Base-by-base conservation (phyloP, 2,113 vertebrate genomes). In the Peromyscus maniculatus region DNA sequence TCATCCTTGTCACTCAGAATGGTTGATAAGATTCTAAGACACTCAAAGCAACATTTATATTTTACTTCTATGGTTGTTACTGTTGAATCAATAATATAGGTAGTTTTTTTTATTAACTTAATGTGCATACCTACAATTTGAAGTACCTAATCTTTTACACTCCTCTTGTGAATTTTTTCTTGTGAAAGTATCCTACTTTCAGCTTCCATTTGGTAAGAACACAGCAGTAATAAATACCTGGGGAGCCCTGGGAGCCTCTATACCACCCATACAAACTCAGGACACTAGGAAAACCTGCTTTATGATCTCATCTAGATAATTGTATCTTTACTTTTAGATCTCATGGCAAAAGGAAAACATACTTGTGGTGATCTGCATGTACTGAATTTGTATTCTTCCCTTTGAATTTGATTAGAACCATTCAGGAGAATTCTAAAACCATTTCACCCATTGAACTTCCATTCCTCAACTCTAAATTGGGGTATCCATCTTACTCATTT, bases 51-150 rank as follows among this genome's bases (percentile, higher is more conserved):
- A 91, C 69, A 62, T 19, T 71, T 12, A 67, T 66, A 97, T 98
- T 97, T 98, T 96, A 97, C 74, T 98, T 95, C 62, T 98, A 72
- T 87, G 94, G 77, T 0, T 91, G 43, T 55, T 96, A 94, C 94
- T 86, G 87, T 78, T 91, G 94, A 96, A 82, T 98, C 98, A 98
- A 95, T 97, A 97, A 97, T 86, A 94, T 92, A 82, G 94, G 57
- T 96, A 67, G 87, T 92, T 91, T 98, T 98, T 98, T 98, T 98
- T 97, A 98, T 97, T 98, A 92, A 96, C 95, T 98, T 97, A 89
- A 97, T 95, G 98, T 98, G 96, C 82, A 96, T 97, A 94, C 95
- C 86, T 96, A 62, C 96, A 92, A 87, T 97, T 87, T 97, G 92
- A 97, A 98, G 97, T 97, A 59, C 93, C 94, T 97, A 98, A 92